Conservation (phyloP, 2,797 vertebrate genomes). For the Microchirus variegatus region DNA sequence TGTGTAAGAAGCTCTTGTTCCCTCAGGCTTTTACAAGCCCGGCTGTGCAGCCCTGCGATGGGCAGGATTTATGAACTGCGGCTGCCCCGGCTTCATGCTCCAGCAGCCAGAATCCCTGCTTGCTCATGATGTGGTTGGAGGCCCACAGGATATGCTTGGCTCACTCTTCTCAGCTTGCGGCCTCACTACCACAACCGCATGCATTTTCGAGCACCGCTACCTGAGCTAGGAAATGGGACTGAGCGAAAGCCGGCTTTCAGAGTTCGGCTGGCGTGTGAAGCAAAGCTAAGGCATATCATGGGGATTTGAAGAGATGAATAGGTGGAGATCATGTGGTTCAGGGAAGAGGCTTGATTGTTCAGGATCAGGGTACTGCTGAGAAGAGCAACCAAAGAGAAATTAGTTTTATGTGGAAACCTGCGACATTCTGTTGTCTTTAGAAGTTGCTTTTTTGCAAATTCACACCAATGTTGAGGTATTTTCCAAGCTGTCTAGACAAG, state of each 20-base stretch:
- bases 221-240: slow-evolving; percentile 13
- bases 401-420: neutral
- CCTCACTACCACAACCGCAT: slow-evolving; percentile 23
- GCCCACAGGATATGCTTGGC: slow-evolving; percentile 55
- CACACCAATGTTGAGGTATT: slow-evolving; percentile 9
- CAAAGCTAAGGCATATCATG: slow-evolving; percentile 34
- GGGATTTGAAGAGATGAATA: slow-evolving; percentile 43
- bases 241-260: neutral
- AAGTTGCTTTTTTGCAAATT: neutral
- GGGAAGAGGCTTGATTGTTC: slow-evolving; percentile 13
- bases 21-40: slow-evolving; percentile 54
- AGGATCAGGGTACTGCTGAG: slow-evolving; percentile 24
- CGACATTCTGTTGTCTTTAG: slow-evolving; percentile 16
- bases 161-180: slow-evolving; percentile 27
- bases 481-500: slow-evolving; percentile 19
- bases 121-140: slow-evolving; percentile 59
- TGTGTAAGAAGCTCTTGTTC: slow-evolving; percentile 32
- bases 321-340: slow-evolving; percentile 40
- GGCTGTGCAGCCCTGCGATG: slow-evolving; percentile 40
- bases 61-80: slow-evolving; percentile 71
- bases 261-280: slow-evolving; percentile 24
- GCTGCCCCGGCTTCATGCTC: slow-evolving; percentile 69
- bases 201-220: slow-evolving; percentile 23
- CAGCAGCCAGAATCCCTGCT: slow-evolving; percentile 58
- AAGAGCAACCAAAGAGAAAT: slow-evolving; percentile 25